Evolutionary conservation across 2,113 vertebrate species (phyloP).

Genomic region (Reinhardtius hippoglossoides): DNA sequence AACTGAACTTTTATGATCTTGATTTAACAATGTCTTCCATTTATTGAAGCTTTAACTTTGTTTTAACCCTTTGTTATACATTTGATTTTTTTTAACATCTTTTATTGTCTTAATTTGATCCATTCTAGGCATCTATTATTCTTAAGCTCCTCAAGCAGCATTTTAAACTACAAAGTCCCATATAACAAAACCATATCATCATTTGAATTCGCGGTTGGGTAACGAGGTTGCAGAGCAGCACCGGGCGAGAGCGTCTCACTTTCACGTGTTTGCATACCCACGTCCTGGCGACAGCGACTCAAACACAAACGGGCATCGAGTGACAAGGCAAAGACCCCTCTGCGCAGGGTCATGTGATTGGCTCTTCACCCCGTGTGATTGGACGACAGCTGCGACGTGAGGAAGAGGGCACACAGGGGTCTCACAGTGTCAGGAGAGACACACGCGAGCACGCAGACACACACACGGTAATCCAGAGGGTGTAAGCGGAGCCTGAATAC

Average conservation of each 20-base stretch:
- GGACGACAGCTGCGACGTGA: constrained; percentile 63
- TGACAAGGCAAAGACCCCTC: constrained; percentile 65
- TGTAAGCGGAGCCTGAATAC: constrained; percentile 61
- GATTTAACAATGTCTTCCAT: no score
- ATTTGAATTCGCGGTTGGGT: not conserved
- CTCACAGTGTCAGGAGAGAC: constrained; percentile 59
- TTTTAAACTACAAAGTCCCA: not conserved
- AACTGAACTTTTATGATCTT: no score
- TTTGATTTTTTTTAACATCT: no score
- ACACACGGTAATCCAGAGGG: constrained; percentile 53
- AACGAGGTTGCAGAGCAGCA: not conserved
- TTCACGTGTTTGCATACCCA: constrained; percentile 63
- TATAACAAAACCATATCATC: not conserved
- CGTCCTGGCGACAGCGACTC: constrained; percentile 55
- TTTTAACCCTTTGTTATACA: no score
- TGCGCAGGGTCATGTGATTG: constrained; percentile 69
- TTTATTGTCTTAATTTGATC: no score
- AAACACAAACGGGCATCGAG: constrained; percentile 67
- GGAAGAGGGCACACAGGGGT: constrained; percentile 60
- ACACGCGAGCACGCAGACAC: constrained; percentile 45
- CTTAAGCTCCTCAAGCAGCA: no score
- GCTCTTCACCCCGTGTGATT: constrained; percentile 50
- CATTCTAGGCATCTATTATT: no score
- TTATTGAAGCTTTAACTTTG: no score
- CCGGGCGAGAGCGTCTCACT: constrained; percentile 34